Evolutionary conservation across 92 coral and sea anemone species (phyloP), one percentile per base, ranked within the genome.

Genomic region (Porites lobata): DNA sequence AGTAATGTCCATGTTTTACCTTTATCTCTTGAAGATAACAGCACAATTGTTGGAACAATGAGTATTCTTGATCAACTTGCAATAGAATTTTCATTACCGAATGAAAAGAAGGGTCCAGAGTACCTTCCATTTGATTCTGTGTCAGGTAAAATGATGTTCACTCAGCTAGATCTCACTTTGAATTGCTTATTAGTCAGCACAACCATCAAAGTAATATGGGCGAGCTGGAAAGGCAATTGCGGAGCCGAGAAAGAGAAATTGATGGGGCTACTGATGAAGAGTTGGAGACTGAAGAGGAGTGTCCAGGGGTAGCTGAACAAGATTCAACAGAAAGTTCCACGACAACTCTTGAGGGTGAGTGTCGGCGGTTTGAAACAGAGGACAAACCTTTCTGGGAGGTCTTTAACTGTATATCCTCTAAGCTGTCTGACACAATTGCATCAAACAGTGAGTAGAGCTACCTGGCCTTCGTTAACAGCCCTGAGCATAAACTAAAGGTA

Each of bases 91-190:
- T 13, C 26, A 6, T 75, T 88, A 43, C 84, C 79, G 29, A 65
- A 62, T 26, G 64, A 85, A 53, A 47, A 50, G 9, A 65, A 89
- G 43, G 80, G 76, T 82, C 50, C 92, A 53, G 92, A 89, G 72
- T 89, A 81, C 52, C 71, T 89, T 15, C 92, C 85, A 47, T 89
- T 74, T 51, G 92, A 89, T 43, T 66, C 87, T 43, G 53, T 89
- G 53, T 74, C 62, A 11, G 73, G 77, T 66, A 52, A 57, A 75
- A 76, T 57, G 84, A 89, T 70, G 29, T 89, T 2, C 64, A 83
- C 24, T 61, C 61, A 17, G 91, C 91, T 1, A 77, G 92, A 51
- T 82, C 92, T 2, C 88, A 85, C 47, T 88, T 75, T 76, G 92
- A 88, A 24, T 73, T 50, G 64, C 78, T 88, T 3, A 68, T 50